Evolutionary conservation across 2,888 invertebrate species (phyloP).

Genomic region (Anagyrus pseudococci): DNA sequence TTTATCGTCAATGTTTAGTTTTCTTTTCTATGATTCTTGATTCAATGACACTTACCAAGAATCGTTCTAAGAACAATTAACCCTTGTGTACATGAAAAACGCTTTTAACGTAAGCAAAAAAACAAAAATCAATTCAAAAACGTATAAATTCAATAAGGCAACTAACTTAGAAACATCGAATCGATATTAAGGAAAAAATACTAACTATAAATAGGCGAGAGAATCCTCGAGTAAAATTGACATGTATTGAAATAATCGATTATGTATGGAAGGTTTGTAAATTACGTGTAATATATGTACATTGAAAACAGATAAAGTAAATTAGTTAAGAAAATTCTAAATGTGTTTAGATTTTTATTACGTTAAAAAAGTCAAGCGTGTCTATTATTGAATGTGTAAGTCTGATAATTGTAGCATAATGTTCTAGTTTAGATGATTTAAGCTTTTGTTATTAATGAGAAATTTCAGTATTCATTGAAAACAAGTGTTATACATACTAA

Average conservation of each 20-base stretch:
- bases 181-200: not conserved
- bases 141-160: not conserved
- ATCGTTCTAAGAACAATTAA: no score
- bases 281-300: conserved; percentile 1
- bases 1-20: no score
- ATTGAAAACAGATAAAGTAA: no score
- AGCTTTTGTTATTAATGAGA: not conserved
- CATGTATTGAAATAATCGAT: no score
- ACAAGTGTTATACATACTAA: not conserved
- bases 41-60: no score
- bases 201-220: not conserved
- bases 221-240: no score
- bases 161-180: conserved; percentile 1
- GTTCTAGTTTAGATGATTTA: not conserved
- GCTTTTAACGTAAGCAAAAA: not conserved
- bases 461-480: no score
- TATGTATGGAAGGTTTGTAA: conserved; percentile 5
- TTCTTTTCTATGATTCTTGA: no score
- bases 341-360: not conserved
- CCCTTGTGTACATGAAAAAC: no score
- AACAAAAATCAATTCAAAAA: not conserved
- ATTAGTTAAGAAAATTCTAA: not conserved
- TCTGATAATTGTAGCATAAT: not conserved
- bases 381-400: not conserved
- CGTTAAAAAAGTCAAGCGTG: not conserved